phyloP scores from a whole-genome alignment of 30 jellyfish, hydroid and myxozoan genomes.

The Cassiopea andromeda region DNA sequence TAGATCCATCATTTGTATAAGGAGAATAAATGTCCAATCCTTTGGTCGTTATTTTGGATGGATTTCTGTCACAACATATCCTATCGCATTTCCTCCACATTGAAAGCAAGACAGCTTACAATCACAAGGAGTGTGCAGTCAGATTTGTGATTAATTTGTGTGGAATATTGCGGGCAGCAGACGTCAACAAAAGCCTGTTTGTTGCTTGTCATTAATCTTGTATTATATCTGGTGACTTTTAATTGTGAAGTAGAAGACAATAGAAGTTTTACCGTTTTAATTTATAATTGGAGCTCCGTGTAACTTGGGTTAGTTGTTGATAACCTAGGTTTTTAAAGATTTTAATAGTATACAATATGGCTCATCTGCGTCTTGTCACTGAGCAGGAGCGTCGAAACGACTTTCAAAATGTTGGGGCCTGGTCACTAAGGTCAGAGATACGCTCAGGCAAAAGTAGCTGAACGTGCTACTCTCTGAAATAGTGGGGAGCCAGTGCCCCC shows the following conservation, averaged over 20 bases:
- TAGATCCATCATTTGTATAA: not conserved
- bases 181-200: not conserved
- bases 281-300: not conserved
- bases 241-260: not conserved
- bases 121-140: not conserved
- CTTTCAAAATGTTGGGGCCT: too few relatives aligned
- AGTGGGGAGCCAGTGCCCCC: too few relatives aligned
- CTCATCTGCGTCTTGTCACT: not conserved
- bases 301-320: not conserved
- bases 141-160: not conserved
- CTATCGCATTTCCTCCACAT: not conserved
- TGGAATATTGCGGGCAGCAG: not conserved
- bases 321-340: not conserved
- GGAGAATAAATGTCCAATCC: not conserved
- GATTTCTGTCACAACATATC: not conserved
- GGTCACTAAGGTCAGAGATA: too few relatives aligned
- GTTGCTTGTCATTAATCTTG: conserved; percentile 7
- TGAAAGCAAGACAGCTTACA: not conserved
- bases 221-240: not conserved
- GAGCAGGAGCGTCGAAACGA: too few relatives aligned
- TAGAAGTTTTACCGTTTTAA: not conserved
- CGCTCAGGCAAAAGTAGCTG: too few relatives aligned
- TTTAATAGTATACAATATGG: not conserved
- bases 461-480: too few relatives aligned
- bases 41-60: not conserved